Evolutionary conservation across 2,113 vertebrate genomes (phyloP).

Genomic region (Drymodes brunneopygia): DNA sequence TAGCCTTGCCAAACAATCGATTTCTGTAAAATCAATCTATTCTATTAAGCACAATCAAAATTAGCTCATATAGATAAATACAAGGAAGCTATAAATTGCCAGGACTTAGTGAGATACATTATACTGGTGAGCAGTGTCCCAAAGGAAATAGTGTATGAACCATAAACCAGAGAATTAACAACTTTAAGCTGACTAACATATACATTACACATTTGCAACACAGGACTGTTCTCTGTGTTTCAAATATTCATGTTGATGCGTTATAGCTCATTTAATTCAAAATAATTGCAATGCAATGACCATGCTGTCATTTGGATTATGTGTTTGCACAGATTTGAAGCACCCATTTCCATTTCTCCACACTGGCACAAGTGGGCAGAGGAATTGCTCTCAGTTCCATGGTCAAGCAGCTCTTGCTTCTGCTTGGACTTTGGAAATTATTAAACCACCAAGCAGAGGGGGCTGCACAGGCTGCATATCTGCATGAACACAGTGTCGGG

Average conservation of each 20-base stretch:
- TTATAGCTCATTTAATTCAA: background rate
- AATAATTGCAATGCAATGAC: background rate
- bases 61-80: background rate
- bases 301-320: background rate
- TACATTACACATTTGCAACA: background rate
- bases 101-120: background rate
- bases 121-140: background rate
- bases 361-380: background rate
- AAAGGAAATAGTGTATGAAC: background rate
- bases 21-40: background rate
- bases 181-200: background rate
- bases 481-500: background rate
- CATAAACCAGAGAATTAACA: background rate
- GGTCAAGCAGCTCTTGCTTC: background rate
- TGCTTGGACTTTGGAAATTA: background rate
- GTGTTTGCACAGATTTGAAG: rapidly evolving
- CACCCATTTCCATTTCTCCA: background rate
- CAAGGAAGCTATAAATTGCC: background rate
- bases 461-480: background rate
- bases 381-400: rapidly evolving
- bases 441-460: background rate
- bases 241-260: background rate
- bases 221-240: background rate
- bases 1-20: background rate
- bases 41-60: background rate